A percentile compares a stretch with the other conserved stretches of the same genome.
Evolutionary conservation across 2,113 vertebrate genomes (phyloP).

Genomic region (Vanacampus margaritifer): DNA sequence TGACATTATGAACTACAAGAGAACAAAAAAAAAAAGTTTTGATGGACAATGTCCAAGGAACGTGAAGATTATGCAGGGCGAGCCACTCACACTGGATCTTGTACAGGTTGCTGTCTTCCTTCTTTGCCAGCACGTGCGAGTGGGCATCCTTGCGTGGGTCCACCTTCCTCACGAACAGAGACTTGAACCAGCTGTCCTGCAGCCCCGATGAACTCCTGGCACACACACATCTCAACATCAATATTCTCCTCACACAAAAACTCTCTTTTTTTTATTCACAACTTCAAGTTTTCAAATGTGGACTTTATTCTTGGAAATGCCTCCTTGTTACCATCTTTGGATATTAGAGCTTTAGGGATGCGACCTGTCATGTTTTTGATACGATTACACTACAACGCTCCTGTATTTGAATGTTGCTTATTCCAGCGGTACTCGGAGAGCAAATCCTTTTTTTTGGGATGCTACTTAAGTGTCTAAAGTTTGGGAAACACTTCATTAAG

Average conservation of each 20-base stretch:
- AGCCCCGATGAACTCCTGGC: conserved; percentile 75
- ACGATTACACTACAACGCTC: no score
- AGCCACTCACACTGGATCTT: conserved; percentile 90
- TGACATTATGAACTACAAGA: conserved; percentile 97
- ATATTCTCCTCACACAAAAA: no score
- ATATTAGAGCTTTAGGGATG: no score
- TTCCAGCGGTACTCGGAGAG: neutral
- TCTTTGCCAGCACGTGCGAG: conserved; percentile 93
- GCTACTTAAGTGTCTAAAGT: neutral
- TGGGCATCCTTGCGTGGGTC: conserved; percentile 96
- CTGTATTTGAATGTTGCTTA: no score
- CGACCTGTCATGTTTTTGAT: no score
- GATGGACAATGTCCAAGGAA: neutral
- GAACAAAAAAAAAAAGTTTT: conserved; percentile 31
- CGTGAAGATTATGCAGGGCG: no score
- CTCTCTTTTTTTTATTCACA: no score
- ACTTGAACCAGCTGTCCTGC: conserved; percentile 92
- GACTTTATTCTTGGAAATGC: no score
- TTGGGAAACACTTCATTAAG: neutral
- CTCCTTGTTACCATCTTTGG: no score
- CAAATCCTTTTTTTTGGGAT: neutral
- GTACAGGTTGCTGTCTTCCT: conserved; percentile 93
- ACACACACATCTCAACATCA: neutral
- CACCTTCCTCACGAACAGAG: conserved; percentile 94
- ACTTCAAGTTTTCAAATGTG: no score